These are phyloP conservation scores for Herpetotheres cachinnans DNA, from an alignment of 2,113 vertebrate genomes.

Conservation along the genomic window DNA sequence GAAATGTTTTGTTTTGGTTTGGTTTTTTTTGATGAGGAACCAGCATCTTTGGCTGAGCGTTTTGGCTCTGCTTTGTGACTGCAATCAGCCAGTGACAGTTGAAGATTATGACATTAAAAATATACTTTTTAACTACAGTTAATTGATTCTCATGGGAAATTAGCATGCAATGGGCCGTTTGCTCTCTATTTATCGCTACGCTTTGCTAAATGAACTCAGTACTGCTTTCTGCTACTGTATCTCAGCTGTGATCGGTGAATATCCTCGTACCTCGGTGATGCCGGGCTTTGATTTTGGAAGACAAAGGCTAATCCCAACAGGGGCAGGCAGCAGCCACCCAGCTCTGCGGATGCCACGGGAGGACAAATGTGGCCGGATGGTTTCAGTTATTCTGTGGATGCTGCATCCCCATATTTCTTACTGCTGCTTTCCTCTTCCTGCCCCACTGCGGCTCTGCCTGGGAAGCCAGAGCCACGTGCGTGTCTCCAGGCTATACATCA, in stretches of 20 bases:
- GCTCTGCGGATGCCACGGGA: not conserved
- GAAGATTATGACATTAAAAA: not conserved
- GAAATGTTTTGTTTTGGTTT: not conserved
- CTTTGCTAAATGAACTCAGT: not conserved
- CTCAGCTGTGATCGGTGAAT: not conserved
- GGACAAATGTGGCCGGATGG: rapidly evolving
- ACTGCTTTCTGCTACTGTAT: not conserved
- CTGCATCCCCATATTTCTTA: not conserved
- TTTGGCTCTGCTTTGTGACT: not conserved
- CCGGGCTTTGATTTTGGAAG: not conserved
- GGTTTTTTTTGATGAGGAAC: not conserved
- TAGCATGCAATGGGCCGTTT: not conserved
- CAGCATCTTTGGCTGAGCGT: not conserved
- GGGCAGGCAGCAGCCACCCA: not conserved
- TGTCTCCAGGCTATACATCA: not conserved
- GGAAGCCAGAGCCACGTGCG: not conserved
- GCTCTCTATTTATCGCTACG: not conserved
- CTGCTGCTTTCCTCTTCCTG: not conserved
- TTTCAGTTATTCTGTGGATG: not conserved
- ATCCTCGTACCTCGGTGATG: rapidly evolving
- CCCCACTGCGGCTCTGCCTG: rapidly evolving
- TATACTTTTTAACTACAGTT: not conserved
- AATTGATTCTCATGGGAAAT: slow-evolving; percentile 1
- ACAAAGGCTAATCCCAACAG: not conserved
- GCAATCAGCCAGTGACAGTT: not conserved